Evolutionary conservation across 2,113 vertebrate species (phyloP), one percentile per base, ranked within the genome.

Genomic region (Festucalex cinctus): DNA sequence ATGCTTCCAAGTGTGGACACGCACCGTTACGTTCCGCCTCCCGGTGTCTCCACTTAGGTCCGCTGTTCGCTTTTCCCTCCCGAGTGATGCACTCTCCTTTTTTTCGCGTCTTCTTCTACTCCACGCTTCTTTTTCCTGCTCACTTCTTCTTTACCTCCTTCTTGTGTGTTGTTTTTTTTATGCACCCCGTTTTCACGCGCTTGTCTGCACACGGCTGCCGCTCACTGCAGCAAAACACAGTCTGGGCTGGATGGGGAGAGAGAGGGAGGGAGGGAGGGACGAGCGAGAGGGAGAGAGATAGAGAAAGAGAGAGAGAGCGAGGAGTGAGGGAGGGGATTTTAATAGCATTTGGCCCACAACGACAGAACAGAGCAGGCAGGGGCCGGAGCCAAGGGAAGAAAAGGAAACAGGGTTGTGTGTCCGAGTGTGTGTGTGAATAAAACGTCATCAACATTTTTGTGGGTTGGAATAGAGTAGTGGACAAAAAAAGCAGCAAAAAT

Each of bases 171-270:
- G 64, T 62, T 70, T 63, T 75, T 69, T 60, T 77, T 35, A 65
- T 37, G 62, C 60, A 44, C 39, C 70, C 66, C 76, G 73, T 69
- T 69, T 59, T 70, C 61, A 72, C 36, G 58, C 59, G 75, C 63
- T 63, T 28, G 62, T 62, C 77, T 83, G 84, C 83, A 79, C 81
- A 87, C 88, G 75, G 86, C 88, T 85, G 88, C 87, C 89, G 91
- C 83, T 91, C 91, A 92, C 90, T 92, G 92, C 91, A 92, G 92
- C 90, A 92, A 91, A 92, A 92, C 37, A 90, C 89, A 90, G 91
- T 89, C 90, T 87, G 89, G 88, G 86, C 89, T 87, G 83, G 85
- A 79, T 57, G 69, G 70, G 67, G 78, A 68, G 83, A 84, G 86
- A 83, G 78, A 68, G 83, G 83, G 86, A 83, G 36, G 74, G 35